Conservation (phyloP, 2,113 vertebrate genomes). For the Epinephelus fuscoguttatus region DNA sequence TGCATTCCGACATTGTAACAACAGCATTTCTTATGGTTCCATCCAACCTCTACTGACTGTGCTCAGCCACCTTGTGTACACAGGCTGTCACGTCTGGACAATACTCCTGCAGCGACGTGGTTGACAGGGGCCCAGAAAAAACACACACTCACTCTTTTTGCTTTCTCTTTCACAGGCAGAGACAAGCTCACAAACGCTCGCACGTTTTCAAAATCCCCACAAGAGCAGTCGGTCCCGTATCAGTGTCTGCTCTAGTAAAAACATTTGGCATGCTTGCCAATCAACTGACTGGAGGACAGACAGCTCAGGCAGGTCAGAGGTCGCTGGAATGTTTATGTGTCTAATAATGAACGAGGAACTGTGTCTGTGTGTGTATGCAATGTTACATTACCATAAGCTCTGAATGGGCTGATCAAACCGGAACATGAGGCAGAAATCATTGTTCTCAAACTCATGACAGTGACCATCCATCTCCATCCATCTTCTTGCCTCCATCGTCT, state of each 20-base stretch:
- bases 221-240: constrained; percentile 1
- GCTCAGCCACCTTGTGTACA: constrained; percentile 49
- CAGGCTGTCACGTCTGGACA: constrained; percentile 55
- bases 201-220: constrained; percentile 11
- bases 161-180: constrained; percentile 36
- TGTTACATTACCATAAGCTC: neutral
- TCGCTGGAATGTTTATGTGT: constrained; percentile 39
- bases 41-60: constrained; percentile 11
- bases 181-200: constrained; percentile 38
- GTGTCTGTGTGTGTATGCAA: neutral
- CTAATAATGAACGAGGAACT: constrained; percentile 23
- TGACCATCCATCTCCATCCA: neutral
- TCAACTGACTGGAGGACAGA: constrained; percentile 31
- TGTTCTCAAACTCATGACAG: neutral
- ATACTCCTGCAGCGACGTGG: constrained; percentile 30
- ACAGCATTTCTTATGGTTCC: constrained; percentile 31
- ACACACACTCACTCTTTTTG: constrained; percentile 5
- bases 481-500: neutral
- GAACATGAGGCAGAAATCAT: neutral
- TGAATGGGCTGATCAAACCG: neutral
- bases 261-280: neutral
- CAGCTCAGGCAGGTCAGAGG: constrained; percentile 48
- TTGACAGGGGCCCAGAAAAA: constrained; percentile 43
- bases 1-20: constrained; percentile 36
- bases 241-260: constrained; percentile 16